These are phyloP conservation scores for Agrochola lota DNA, from an alignment of 2,888 invertebrate genomes.

Conservation along the genomic window DNA sequence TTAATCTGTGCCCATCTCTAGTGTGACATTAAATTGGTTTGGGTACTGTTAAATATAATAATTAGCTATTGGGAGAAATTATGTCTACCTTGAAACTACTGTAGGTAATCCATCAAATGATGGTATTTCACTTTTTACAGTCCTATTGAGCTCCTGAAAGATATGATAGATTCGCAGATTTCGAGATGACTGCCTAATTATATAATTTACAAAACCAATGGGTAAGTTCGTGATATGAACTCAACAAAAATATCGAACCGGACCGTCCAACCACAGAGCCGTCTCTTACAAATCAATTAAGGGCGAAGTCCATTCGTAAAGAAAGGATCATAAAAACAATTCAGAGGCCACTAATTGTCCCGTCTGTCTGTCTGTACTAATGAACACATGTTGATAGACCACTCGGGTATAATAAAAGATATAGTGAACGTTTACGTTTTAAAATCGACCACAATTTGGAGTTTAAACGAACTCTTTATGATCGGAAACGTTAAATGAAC, in stretches of 20 bases:
- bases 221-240: not conserved
- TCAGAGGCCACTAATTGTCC: conserved; percentile 74
- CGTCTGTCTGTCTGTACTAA: conserved; percentile 71
- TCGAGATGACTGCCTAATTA: not conserved
- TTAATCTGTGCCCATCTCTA: conserved; percentile 22
- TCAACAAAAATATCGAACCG: conserved; percentile 15
- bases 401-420: conserved; percentile 65
- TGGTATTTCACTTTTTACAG: no score
- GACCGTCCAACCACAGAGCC: conserved; percentile 16
- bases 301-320: conserved; percentile 66
- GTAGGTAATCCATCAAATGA: not conserved
- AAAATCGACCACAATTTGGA: conserved; percentile 52
- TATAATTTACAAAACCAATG: not conserved
- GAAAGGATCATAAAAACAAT: conserved; percentile 76
- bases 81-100: not conserved
- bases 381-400: conserved; percentile 73
- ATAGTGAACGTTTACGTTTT: conserved; percentile 60
- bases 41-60: no score
- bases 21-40: conserved; percentile 5
- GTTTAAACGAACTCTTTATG: conserved; percentile 57
- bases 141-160: not conserved
- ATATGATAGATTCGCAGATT: not conserved
- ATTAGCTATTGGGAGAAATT: conserved; percentile 1
- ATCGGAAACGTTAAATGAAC: conserved; percentile 52
- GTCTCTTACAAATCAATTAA: conserved; percentile 71